A percentile compares a stretch with the other conserved stretches of the same genome.
Evolutionary conservation across 1,140 invertebrate species (phyloP).

Genomic region (Sweltsa coloradensis): DNA sequence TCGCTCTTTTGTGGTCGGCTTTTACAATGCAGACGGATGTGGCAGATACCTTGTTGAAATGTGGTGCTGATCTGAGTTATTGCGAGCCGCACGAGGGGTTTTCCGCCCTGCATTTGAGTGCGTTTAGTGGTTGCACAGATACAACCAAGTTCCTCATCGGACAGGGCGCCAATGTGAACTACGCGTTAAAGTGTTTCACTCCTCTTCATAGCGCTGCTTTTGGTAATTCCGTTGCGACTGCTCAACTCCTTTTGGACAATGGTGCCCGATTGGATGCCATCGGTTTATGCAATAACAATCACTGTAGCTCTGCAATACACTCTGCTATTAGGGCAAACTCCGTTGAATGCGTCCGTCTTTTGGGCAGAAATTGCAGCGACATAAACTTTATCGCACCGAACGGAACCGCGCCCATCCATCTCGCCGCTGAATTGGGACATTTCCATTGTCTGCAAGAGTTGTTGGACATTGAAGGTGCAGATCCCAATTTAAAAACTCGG

Average conservation of each 20-base stretch:
- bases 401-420: slow-evolving; percentile 61
- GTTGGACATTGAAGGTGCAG: slow-evolving; percentile 47
- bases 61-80: slow-evolving; percentile 53
- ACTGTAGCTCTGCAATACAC: slow-evolving; percentile 61
- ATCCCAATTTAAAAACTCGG: slow-evolving; percentile 48
- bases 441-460: slow-evolving; percentile 51
- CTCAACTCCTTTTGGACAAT: slow-evolving; percentile 52
- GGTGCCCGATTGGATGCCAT: slow-evolving; percentile 40
- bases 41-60: slow-evolving; percentile 40
- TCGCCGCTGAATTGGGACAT: slow-evolving; percentile 62
- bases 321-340: slow-evolving; percentile 62
- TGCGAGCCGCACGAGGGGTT: slow-evolving; percentile 51
- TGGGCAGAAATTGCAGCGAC: slow-evolving; percentile 53
- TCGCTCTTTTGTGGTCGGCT: slow-evolving; percentile 53
- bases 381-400: slow-evolving; percentile 53
- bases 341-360: slow-evolving; percentile 54
- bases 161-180: slow-evolving; percentile 51
- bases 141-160: slow-evolving; percentile 53
- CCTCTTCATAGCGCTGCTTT: slow-evolving; percentile 72
- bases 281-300: slow-evolving; percentile 26
- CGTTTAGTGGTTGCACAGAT: slow-evolving; percentile 60
- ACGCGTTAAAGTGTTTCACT: slow-evolving; percentile 45
- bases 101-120: slow-evolving; percentile 56
- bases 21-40: slow-evolving; percentile 53
- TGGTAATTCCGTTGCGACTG: slow-evolving; percentile 58